Conservation (phyloP, 2,797 vertebrate genomes). For the Chaenodraco wilsoni region DNA sequence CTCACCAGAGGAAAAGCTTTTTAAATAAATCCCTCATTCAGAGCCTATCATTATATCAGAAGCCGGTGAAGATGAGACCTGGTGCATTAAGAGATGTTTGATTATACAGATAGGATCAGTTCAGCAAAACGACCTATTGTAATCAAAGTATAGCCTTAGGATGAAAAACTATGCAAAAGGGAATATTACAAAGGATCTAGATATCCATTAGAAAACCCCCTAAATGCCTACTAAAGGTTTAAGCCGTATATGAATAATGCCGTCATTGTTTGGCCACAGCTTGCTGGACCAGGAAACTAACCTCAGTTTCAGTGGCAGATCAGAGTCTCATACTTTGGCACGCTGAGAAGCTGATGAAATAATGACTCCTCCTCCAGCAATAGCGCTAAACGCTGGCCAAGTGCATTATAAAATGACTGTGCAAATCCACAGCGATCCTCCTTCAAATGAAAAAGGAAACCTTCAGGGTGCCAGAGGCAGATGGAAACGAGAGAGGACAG, state of each 20-base stretch:
- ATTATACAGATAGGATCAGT: neutral
- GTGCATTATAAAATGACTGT: conserved; percentile 38
- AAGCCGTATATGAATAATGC: conserved; percentile 12
- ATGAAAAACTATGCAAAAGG: neutral
- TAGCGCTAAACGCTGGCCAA: conserved; percentile 40
- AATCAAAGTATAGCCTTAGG: neutral
- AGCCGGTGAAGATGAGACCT: conserved; percentile 5
- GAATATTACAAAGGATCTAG: neutral
- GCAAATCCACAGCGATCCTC: conserved; percentile 49
- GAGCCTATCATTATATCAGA: conserved; percentile 10
- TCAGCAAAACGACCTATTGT: neutral
- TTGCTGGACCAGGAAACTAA: conserved; percentile 65
- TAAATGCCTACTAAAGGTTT: conserved; percentile 11
- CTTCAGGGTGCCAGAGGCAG: neutral
- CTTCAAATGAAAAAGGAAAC: conserved; percentile 39
- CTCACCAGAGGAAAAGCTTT: neutral
- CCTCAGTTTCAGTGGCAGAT: conserved; percentile 71
- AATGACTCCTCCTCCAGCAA: conserved; percentile 54
- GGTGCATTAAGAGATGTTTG: conserved; percentile 16
- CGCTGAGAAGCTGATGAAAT: conserved; percentile 58
- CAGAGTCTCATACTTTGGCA: conserved; percentile 69
- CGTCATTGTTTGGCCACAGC: conserved; percentile 13
- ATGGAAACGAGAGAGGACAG: conserved; percentile 27
- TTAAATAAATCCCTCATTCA: conserved; percentile 15
- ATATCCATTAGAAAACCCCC: conserved; percentile 10